phyloP scores from a whole-genome alignment of 2,797 vertebrate genomes.

The Gobio occitaniae region DNA sequence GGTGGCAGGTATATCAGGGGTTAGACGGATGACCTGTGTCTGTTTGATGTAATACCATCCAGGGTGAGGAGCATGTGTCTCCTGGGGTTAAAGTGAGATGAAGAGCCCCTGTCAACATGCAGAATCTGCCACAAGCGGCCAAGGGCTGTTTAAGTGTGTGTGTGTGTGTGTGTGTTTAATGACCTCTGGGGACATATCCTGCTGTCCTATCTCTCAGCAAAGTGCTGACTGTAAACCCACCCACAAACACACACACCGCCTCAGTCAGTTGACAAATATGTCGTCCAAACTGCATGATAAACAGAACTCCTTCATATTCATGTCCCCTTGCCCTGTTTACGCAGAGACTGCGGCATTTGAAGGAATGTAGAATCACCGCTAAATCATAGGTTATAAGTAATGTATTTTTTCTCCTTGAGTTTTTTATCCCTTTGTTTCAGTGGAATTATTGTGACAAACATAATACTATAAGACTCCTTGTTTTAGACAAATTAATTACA shows the following conservation, averaged over 20 bases:
- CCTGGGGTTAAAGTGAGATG: conserved; percentile 46
- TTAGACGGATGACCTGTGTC: conserved; percentile 47
- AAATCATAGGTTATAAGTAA: conserved; percentile 9
- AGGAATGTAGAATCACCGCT: neutral
- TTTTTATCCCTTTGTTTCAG: neutral
- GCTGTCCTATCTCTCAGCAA: conserved; percentile 68
- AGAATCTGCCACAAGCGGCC: conserved; percentile 22
- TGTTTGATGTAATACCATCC: conserved; percentile 49
- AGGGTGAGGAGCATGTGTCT: conserved; percentile 26
- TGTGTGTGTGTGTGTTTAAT: conserved; percentile 51
- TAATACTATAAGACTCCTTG: neutral
- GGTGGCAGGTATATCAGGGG: conserved; percentile 32
- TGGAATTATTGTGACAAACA: neutral
- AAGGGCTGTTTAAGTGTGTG: conserved; percentile 22
- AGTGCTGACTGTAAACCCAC: conserved; percentile 73
- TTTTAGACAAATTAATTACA: neutral
- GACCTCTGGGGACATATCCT: conserved; percentile 62
- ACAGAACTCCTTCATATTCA: conserved; percentile 68
- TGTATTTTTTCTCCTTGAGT: neutral
- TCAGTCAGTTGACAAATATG: conserved; percentile 78
- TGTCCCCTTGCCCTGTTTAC: conserved; percentile 51
- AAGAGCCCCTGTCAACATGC: conserved; percentile 43
- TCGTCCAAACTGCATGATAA: conserved; percentile 73
- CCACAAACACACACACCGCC: conserved; percentile 48
- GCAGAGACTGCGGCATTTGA: conserved; percentile 26